These are phyloP conservation scores for Ichneumoninae sp. DNA, from an alignment of 2,888 invertebrate species.

Conservation along the genomic window DNA sequence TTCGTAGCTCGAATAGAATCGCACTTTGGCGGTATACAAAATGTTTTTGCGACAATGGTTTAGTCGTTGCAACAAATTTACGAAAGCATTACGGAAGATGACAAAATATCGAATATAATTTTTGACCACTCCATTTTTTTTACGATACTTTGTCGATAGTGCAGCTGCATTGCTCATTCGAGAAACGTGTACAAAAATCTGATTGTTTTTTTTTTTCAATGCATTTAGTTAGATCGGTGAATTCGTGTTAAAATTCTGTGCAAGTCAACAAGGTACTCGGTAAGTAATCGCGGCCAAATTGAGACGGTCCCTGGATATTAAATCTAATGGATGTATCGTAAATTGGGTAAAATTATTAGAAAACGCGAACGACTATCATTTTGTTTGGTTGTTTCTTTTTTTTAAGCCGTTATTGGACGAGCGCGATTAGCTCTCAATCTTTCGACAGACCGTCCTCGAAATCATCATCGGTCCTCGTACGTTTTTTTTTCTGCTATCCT, in stretches of 20 bases:
- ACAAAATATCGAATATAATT: not conserved
- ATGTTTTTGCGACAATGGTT: not conserved
- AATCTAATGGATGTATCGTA: slow-evolving; percentile 40
- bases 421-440: slow-evolving; percentile 45
- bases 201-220: slow-evolving; percentile 1
- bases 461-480: slow-evolving; percentile 29
- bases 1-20: not conserved
- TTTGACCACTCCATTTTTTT: not conserved
- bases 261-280: slow-evolving; percentile 54
- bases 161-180: not conserved
- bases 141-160: not conserved
- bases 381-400: slow-evolving; percentile 40
- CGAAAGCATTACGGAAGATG: not conserved
- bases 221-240: not conserved
- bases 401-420: slow-evolving; percentile 59
- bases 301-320: slow-evolving; percentile 52
- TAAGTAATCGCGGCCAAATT: slow-evolving; percentile 60
- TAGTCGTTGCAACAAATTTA: not conserved
- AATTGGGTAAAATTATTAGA: slow-evolving; percentile 55
- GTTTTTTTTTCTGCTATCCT: slow-evolving; percentile 2
- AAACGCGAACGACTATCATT: slow-evolving; percentile 52
- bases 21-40: not conserved
- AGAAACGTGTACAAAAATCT: slow-evolving; percentile 2
- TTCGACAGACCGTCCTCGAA: slow-evolving; percentile 42
- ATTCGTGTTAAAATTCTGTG: slow-evolving; percentile 1